Conservation (phyloP, 2,113 vertebrate species). For the Tauraco erythrolophus region DNA sequence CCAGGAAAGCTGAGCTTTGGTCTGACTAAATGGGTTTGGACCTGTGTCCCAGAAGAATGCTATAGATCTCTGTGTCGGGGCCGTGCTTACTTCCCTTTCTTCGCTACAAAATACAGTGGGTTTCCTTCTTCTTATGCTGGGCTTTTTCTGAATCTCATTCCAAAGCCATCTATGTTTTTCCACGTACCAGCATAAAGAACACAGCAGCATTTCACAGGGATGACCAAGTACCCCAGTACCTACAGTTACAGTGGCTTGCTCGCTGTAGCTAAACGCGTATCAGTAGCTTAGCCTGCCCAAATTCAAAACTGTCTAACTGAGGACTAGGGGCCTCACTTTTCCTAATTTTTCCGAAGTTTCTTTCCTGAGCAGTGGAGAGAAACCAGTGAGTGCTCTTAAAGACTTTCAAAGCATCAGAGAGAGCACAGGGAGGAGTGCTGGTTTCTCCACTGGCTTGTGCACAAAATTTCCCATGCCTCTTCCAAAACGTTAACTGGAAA, state of each 20-base stretch:
- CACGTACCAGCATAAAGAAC: neutral
- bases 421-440: neutral
- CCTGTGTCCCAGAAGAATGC: neutral
- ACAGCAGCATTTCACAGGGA: neutral
- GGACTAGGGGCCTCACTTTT: neutral
- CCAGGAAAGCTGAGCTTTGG: neutral
- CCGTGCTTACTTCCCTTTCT: neutral
- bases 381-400: neutral
- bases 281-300: neutral
- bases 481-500: neutral
- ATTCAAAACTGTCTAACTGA: neutral
- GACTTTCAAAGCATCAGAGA: neutral
- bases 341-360: neutral
- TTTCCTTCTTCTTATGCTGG: neutral
- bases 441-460: neutral
- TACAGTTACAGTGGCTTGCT: neutral
- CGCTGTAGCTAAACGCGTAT: rapidly evolving
- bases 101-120: neutral
- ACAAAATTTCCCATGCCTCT: neutral
- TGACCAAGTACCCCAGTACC: neutral
- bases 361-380: neutral
- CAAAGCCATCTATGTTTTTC: neutral
- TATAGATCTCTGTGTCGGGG: neutral
- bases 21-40: neutral
- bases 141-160: neutral